Evolutionary conservation across 2,113 vertebrate genomes (phyloP), one percentile per base, ranked within the genome.

Genomic region (Myotis davidii): DNA sequence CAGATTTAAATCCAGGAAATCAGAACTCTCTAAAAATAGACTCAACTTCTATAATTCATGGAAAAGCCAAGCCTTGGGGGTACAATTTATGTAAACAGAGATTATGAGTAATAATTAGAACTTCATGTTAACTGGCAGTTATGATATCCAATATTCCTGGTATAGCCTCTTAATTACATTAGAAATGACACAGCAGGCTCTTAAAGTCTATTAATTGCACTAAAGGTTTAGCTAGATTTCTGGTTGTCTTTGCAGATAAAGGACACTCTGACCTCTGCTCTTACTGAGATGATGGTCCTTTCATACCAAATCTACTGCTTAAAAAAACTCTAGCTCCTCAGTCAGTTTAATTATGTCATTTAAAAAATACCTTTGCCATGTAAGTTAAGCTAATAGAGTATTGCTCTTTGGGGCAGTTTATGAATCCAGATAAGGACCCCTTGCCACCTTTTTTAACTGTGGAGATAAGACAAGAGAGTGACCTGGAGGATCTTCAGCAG

Each of bases 121-220:
- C 4, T 5, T 45, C 16, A 0, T 72, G 54, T 34, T 85, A 88
- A 88, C 25, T 84, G 81, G 77, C 42, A 96, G 72, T 89, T 87
- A 77, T 79, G 42, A 29, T 83, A 94, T 34, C 52, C 17, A 79
- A 34, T 76, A 74, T 85, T 82, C 13, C 11, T 67, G n/a, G 4
- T 74, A 45, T 45, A 70, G 42, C 10, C 37, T 90, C 27, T 95
- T 95, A 85, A 81, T 90, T 88, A 69, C n/a, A 37, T 81, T 94
- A 82, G n/a, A 88, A 88, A 56, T 7, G 29, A 37, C 6, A 59
- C 3, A 59, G 34, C 18, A 37, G 91, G 1, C 37, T 92, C 27
- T 89, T 88, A 56, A 72, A 93, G 78, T 39, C 9, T 6, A 91
- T 56, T 91, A 45, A 92, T 69, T 23, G 90, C 52, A 91, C 23